Percentiles rank a stretch among this genome's conserved stretches.
These are phyloP conservation scores for Lophius piscatorius DNA, from an alignment of 2,113 vertebrate species.

Conservation along the genomic window DNA sequence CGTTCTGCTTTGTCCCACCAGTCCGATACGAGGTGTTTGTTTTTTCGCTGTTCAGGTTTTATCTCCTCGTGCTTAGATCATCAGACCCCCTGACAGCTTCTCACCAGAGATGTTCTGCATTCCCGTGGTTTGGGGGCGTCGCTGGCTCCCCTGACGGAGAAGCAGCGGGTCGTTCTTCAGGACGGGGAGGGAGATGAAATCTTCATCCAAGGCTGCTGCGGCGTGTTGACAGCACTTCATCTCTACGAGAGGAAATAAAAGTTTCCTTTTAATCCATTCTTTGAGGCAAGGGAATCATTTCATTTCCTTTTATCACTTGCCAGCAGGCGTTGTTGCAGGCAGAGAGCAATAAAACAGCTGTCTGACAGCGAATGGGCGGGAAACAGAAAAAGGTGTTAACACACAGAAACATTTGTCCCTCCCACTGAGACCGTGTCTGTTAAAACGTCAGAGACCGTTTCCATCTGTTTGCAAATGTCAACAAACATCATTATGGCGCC, in stretches of 20 bases:
- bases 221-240: slow-evolving; percentile 53
- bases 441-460: not conserved
- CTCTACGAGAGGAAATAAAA: slow-evolving; percentile 39
- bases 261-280: slow-evolving; percentile 8
- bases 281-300: slow-evolving; percentile 32
- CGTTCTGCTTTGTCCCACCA: slow-evolving; percentile 6
- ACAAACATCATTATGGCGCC: no score
- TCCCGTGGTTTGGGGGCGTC: slow-evolving; percentile 18
- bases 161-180: slow-evolving; percentile 61
- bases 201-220: slow-evolving; percentile 53
- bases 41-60: slow-evolving; percentile 21
- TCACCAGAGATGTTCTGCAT: slow-evolving; percentile 16
- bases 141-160: slow-evolving; percentile 47
- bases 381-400: no score
- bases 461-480: not conserved
- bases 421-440: not conserved
- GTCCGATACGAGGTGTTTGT: not conserved
- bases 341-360: slow-evolving; percentile 15
- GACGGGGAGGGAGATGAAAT: slow-evolving; percentile 62
- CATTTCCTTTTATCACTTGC: slow-evolving; percentile 36
- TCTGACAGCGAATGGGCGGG: not conserved
- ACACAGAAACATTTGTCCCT: not conserved
- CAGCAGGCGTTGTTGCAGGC: slow-evolving; percentile 9
- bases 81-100: slow-evolving; percentile 12
- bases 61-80: slow-evolving; percentile 11